Evolutionary conservation across 2,888 invertebrate genomes (phyloP), one percentile per base, ranked within the genome.

Genomic region (Caradrina clavipalpis): DNA sequence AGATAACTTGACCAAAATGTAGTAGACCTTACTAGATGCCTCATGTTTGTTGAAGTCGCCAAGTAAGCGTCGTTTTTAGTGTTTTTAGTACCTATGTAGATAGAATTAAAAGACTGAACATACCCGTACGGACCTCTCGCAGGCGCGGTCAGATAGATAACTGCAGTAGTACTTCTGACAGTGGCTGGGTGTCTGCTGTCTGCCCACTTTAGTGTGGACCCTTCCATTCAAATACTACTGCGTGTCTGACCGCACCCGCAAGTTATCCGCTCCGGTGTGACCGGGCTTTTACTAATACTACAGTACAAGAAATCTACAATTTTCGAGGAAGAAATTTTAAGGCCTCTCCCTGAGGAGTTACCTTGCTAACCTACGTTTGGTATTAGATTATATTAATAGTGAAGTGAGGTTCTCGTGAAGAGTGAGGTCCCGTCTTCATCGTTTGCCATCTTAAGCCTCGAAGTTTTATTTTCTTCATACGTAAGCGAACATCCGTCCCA

Each of bases 1-100:
- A 76, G 74, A 71, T 77, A 74, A 63, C 56, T 45, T 22, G 66
- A 78, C 71, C 70, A 78, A 78, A 76, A 63, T 63, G 19, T 64
- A 79, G 19, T 64, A 79, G 54, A 54, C 22, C 10, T 51, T 11
- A 47, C 35, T 68, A 57, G 35, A 77, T 69, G 35, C 56, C 62
- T 68, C 63, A 68, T 26, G 57, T 51, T 58, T 51, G 59, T 69
- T 65, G 13, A 22, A 22, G 47, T 53, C 54, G 49, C 11, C 39
- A 55, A 58, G 47, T 35, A 51, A 58, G 31, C 35, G 60, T 63
- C 39, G 42, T 51, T 51, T 15, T 58, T 59, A 42, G 7, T 35
- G n/a, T n/a, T n/a, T n/a, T n/a, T n/a, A n/a, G n/a, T n/a, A n/a
- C n/a, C n/a, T n/a, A 49, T n/a, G 6, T 31, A 45, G 19, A 65